Percentiles rank a stretch among this genome's conserved stretches.
Conservation (phyloP, 1,140 invertebrate genomes). For the Sarcophaga peregrina region DNA sequence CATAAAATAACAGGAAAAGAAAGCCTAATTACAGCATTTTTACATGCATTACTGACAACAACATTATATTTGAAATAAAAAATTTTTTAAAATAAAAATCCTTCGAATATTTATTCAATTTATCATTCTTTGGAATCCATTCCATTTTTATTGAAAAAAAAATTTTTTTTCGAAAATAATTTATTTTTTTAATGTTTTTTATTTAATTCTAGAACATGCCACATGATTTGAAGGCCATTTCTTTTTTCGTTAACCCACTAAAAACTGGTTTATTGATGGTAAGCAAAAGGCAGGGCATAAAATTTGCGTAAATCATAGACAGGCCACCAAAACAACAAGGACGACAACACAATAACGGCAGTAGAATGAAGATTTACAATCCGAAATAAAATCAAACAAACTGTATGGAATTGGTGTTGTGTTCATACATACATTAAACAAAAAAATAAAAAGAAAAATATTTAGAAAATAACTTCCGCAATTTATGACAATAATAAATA, state of each 20-base stretch:
- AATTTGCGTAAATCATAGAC: neutral
- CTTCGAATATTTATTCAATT: no score
- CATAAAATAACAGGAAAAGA: no score
- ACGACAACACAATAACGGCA: neutral
- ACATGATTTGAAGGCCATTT: no score
- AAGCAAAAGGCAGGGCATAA: neutral
- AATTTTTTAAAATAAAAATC: no score
- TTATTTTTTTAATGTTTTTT: no score
- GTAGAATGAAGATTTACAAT: conserved; percentile 1
- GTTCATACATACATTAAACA: neutral
- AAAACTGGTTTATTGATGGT: no score
- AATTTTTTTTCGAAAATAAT: neutral
- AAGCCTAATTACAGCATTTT: no score
- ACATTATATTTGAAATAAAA: no score
- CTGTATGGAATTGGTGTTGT: neutral
- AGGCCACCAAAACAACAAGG: neutral
- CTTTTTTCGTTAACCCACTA: no score
- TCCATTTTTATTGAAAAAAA: neutral
- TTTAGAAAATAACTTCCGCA: conserved; percentile 15
- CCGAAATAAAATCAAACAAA: neutral
- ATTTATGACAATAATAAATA: conserved; percentile 16
- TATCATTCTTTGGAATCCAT: neutral
- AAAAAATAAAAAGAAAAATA: neutral
- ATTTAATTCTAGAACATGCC: no score
- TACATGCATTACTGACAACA: no score